phyloP scores from a whole-genome alignment of 1,140 invertebrate genomes.

The Archivesica marissinica region DNA sequence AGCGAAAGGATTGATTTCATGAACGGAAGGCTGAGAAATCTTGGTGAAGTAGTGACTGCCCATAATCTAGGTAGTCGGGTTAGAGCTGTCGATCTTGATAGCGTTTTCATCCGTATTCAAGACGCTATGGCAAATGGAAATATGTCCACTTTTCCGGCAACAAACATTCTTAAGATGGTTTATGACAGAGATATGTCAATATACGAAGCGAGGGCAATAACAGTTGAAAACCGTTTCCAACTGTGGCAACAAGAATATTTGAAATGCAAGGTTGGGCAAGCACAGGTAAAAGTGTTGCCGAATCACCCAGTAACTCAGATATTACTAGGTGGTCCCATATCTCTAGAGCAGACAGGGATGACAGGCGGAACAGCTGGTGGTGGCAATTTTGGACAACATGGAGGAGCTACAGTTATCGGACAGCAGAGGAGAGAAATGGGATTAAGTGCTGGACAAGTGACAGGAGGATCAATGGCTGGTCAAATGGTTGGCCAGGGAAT shows the following conservation, averaged over 20 bases:
- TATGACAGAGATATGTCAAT: background rate
- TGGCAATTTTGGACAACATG: too few relatives aligned
- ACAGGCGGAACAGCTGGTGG: too few relatives aligned
- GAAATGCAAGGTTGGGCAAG: background rate
- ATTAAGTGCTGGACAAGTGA: too few relatives aligned
- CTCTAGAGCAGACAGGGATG: too few relatives aligned
- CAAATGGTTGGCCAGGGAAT: too few relatives aligned
- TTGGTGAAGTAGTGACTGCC: background rate
- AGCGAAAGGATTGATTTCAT: background rate
- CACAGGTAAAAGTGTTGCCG: too few relatives aligned
- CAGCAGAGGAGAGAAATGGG: too few relatives aligned
- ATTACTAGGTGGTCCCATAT: too few relatives aligned
- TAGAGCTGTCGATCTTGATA: background rate
- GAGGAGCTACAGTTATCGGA: too few relatives aligned
- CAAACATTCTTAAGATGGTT: background rate
- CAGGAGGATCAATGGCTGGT: too few relatives aligned
- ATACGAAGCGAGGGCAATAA: background rate
- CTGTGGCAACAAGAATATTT: conserved; percentile 6
- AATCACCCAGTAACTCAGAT: too few relatives aligned
- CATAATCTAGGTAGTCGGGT: background rate
- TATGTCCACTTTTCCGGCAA: background rate
- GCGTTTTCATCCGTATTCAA: background rate
- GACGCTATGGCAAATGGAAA: background rate
- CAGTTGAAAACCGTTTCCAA: background rate
- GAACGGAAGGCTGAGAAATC: background rate